Conservation (phyloP, 2,888 invertebrate species). For the Neocrepidodera transversa region DNA sequence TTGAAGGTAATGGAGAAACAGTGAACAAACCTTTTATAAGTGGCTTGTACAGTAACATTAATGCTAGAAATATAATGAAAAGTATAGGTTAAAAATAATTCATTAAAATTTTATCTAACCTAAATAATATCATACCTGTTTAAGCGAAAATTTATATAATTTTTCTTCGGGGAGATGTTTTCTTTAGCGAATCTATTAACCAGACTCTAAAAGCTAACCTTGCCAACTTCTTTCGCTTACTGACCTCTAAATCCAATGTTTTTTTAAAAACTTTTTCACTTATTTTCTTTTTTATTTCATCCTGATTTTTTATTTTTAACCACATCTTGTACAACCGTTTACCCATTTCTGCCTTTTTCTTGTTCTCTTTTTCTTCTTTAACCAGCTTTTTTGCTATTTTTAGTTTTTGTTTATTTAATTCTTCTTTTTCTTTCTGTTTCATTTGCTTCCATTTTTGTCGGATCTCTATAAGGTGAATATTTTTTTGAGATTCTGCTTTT, state of each 20-base stretch:
- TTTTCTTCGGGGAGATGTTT: neutral
- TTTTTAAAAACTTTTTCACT: neutral
- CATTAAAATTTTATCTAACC: too few species aligned
- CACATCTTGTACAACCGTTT: neutral
- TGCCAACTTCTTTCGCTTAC: neutral
- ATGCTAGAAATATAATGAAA: too few species aligned
- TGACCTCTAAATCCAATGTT: neutral
- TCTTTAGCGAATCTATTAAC: neutral
- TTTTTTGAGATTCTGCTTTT: neutral
- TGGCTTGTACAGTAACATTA: too few species aligned
- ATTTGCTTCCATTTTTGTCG: neutral
- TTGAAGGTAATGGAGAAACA: too few species aligned
- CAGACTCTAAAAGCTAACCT: conserved; percentile 1
- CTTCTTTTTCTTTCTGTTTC: neutral
- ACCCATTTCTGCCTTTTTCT: neutral
- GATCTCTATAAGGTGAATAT: neutral
- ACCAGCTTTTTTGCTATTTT: neutral
- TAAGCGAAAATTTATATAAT: too few species aligned
- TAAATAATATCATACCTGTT: too few species aligned
- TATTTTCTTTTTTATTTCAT: neutral
- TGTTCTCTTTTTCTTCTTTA: neutral
- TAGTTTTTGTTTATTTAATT: too few species aligned
- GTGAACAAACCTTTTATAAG: too few species aligned
- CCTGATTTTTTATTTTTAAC: neutral
- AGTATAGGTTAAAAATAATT: too few species aligned